Evolutionary conservation across 2,113 vertebrate genomes (phyloP), one percentile per base, ranked within the genome.

Genomic region (Rhineura floridana): DNA sequence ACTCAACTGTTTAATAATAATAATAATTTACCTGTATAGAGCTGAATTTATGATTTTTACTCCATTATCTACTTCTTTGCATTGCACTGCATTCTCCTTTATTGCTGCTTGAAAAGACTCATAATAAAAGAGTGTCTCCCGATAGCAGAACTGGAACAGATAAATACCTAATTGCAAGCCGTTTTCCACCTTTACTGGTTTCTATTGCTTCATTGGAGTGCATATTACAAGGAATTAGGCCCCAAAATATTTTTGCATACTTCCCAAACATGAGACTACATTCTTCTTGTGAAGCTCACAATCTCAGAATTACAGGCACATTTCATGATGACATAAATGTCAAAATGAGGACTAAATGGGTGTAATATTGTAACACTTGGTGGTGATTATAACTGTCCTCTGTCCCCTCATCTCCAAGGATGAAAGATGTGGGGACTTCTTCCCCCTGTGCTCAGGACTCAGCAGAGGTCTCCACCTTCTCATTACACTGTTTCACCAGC

Each of bases 101-200:
- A 83, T 50, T 65, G 80, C 69, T 75, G 52, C 55, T 50, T 28
- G 52, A 88, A 76, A 76, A 65, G 15, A 15, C 50, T 87, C 78
- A 46, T 72, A 59, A 55, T 72, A 81, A 73, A 11, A 48, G 23
- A 44, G 23, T 46, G 55, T 63, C 80, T 65, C 59, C 48, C 15
- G 44, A 39, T 36, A 76, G 28, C 28, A 65, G 44, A 88, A 88
- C 44, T 63, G 17, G 81, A n/a, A 46, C 23, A 52, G 23, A 63
- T 65, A 55, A 39, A 67, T 65, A 77, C n/a, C 69, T 82, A 59
- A 87, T 28, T 83, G 70, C 70, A 83, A 88, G 59, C 17, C 36
- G 17, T 63, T 76, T 13, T 63, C 33, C 8, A 30, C n/a, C 55
- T 83, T 62, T 48, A 55, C n/a, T 50, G 23, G 70, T 63, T 6